Evolutionary conservation across 37 sponge, comb jelly and placozoan genomes (phyloP), one percentile per base, ranked within the genome.

Genomic region (Cliona cf. orientalis): DNA sequence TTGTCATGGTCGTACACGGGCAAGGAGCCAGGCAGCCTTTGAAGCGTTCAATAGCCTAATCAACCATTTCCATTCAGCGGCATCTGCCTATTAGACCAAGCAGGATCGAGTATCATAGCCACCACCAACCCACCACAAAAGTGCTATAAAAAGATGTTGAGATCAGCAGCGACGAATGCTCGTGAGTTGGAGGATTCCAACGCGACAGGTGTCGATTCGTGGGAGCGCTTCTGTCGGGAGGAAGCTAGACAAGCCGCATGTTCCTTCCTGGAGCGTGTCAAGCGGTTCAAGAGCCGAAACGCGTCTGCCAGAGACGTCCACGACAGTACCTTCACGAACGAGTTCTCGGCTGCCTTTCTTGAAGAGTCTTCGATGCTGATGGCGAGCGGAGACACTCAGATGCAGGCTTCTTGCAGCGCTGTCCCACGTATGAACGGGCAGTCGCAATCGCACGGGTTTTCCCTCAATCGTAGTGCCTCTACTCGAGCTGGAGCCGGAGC

Each of bases 201-300:
- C n/a, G n/a, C n/a, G n/a, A n/a, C n/a, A n/a, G n/a, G n/a, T n/a
- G n/a, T n/a, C n/a, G n/a, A n/a, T n/a, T 53, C 74, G 19, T 88
- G 89, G 89, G 78, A 82, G 58, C 66, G n/a, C 3, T 88, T 88
- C 41, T 81, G 81, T 61, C 69, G 77, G 23, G 89, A 88, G 2
- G 78, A 88, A 71, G 89, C 83, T 2, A 37, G 79, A 23, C 42
- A 74, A 41, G 61, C 78, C 1, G 89, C 89, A 4, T 25, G 21
- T n/a, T 46, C 35, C 59, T 88, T 88, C 72, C 40, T 82, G 42
- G 83, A 88, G 17, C 33, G 71, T 21, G 76, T 82, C 17, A 39
- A 78, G 22, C 37, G 78, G 14, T 81, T 66, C 57, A 81, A 82
- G 70, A 43, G 58, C 11, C 43, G 62, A 31, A 43, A 81, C 60